phyloP scores from a whole-genome alignment of 2,888 invertebrate genomes.

The Rhagonycha fulva region DNA sequence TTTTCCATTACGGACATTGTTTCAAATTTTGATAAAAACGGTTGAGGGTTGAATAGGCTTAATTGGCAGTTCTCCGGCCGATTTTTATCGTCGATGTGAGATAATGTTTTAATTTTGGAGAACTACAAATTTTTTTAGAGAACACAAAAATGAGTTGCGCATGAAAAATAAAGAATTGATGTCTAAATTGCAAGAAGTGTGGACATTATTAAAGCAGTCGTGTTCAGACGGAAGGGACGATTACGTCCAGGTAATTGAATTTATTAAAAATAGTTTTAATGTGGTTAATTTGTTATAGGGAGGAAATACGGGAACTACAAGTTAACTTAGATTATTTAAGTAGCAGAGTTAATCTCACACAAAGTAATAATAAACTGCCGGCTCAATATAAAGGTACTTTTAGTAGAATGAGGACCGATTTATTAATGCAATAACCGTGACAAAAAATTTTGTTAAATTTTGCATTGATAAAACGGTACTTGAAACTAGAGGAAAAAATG shows the following conservation, averaged over 20 bases:
- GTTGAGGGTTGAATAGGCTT: neutral
- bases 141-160: conserved; percentile 63
- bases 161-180: conserved; percentile 65
- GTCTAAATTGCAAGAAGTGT: conserved; percentile 64
- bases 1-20: neutral
- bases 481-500: neutral
- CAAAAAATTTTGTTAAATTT: neutral
- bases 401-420: neutral
- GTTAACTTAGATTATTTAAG: conserved; percentile 73
- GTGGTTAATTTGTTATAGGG: conserved; percentile 59
- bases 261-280: conserved; percentile 40
- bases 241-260: conserved; percentile 39
- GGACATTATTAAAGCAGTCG: conserved; percentile 64
- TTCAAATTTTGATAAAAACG: neutral
- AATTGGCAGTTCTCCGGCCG: neutral
- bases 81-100: neutral
- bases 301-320: conserved; percentile 82
- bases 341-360: conserved; percentile 52
- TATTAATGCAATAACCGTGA: neutral
- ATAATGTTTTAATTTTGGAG: neutral
- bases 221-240: conserved; percentile 39
- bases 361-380: conserved; percentile 36
- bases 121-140: conserved; percentile 58
- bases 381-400: conserved; percentile 45
- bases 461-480: neutral